phyloP scores from a whole-genome alignment of 2,113 vertebrate species.

The Ia io region DNA sequence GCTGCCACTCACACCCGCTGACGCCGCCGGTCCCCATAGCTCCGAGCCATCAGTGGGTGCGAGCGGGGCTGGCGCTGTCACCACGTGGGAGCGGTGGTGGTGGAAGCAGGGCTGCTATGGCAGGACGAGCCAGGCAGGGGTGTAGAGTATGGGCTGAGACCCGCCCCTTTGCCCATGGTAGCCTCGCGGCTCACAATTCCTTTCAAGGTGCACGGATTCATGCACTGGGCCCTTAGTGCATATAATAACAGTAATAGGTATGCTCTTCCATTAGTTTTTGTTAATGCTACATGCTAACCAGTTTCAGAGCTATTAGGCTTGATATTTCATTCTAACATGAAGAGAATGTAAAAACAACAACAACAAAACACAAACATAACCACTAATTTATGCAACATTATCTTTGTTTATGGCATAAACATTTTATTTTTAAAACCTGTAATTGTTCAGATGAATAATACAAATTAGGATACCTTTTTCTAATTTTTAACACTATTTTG shows the following conservation, averaged over 20 bases:
- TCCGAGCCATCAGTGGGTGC: no score
- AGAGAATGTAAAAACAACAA: background rate
- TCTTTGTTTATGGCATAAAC: background rate
- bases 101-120: no score
- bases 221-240: no score
- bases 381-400: background rate
- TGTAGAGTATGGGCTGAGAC: no score
- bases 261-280: background rate
- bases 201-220: no score
- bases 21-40: rapidly evolving
- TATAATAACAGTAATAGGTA: background rate
- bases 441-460: background rate
- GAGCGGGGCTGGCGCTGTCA: no score
- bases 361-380: background rate
- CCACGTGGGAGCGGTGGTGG: no score
- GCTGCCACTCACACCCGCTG: no score
- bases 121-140: no score
- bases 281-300: background rate
- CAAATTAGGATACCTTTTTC: background rate
- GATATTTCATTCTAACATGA: background rate
- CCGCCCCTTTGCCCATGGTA: no score
- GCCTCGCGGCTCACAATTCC: no score
- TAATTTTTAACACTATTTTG: background rate
- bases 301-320: background rate
- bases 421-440: background rate